phyloP scores from a whole-genome alignment of 2,888 invertebrate genomes.

The Xestoiulus laeticollis region DNA sequence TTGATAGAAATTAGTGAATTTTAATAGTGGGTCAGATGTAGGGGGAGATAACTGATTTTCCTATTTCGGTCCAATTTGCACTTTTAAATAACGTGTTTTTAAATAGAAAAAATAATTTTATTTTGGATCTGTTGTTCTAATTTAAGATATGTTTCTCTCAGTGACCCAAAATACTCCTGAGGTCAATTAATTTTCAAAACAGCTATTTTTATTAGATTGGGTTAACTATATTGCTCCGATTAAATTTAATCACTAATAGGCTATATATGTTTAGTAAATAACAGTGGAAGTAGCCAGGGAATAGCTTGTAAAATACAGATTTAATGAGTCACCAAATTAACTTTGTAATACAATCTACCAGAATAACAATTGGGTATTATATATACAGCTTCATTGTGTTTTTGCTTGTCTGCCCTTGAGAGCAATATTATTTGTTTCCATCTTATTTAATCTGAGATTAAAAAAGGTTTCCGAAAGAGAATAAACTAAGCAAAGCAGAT shows the following conservation, averaged over 20 bases:
- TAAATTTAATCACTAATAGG: not conserved
- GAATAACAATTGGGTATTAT: too few relatives aligned
- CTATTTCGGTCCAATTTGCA: not conserved
- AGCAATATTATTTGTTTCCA: too few relatives aligned
- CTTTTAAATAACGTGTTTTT: not conserved
- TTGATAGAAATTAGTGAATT: not conserved
- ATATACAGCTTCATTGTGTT: too few relatives aligned
- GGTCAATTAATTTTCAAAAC: not conserved
- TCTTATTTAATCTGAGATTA: too few relatives aligned
- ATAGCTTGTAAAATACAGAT: not conserved
- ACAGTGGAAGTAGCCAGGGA: not conserved
- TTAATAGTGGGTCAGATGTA: not conserved
- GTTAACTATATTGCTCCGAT: not conserved
- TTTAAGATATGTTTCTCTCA: not conserved
- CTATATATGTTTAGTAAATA: not conserved
- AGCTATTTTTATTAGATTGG: not conserved
- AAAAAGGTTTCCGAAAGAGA: too few relatives aligned
- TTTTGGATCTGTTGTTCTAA: not conserved
- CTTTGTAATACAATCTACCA: too few relatives aligned
- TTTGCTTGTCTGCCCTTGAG: too few relatives aligned
- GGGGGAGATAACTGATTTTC: not conserved
- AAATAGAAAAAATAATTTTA: too few relatives aligned
- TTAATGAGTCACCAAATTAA: not conserved
- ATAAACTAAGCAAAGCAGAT: too few relatives aligned
- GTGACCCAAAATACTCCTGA: slow-evolving; percentile 32